A percentile compares a stretch with the other conserved stretches of the same genome.
These are phyloP conservation scores for Catharus bicknelli DNA, from an alignment of 2,113 vertebrate genomes.

Conservation along the genomic window DNA sequence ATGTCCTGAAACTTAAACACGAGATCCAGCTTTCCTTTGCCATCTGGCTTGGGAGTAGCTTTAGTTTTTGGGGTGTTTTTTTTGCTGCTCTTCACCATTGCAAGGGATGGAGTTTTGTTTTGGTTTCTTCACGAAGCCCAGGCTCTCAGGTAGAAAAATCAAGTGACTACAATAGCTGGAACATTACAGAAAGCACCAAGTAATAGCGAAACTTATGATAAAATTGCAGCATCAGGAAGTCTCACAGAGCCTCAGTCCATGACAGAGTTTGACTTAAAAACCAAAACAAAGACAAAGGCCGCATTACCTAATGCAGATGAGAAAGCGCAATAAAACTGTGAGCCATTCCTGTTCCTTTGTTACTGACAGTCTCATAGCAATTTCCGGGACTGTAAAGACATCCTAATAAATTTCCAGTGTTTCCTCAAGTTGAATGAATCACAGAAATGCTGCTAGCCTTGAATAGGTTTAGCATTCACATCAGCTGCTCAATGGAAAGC, in stretches of 20 bases:
- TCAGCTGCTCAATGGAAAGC: slow-evolving; percentile 64
- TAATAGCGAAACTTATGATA: not conserved
- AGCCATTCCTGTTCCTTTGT: slow-evolving; percentile 67
- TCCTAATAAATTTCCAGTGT: slow-evolving; percentile 75
- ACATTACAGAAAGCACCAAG: not conserved
- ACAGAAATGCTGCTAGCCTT: slow-evolving; percentile 70
- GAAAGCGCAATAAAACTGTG: slow-evolving; percentile 60
- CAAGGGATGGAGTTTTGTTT: not conserved
- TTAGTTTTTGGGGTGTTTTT: not conserved
- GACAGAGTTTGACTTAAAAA: slow-evolving; percentile 29
- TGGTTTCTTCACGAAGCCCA: not conserved
- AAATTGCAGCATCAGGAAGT: not conserved
- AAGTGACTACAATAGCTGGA: not conserved
- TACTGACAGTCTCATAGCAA: slow-evolving; percentile 68
- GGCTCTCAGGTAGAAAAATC: not conserved
- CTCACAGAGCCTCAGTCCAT: not conserved
- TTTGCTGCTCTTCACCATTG: not conserved
- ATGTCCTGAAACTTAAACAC: not conserved
- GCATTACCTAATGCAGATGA: slow-evolving; percentile 53
- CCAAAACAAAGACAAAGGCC: slow-evolving; percentile 1
- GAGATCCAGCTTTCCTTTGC: not conserved
- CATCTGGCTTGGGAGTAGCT: not conserved
- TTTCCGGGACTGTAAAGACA: slow-evolving; percentile 74
- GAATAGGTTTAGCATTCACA: slow-evolving; percentile 46
- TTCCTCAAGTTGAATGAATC: slow-evolving; percentile 70